Evolutionary conservation across 2,888 invertebrate genomes (phyloP).

Genomic region (Gari tellinella): DNA sequence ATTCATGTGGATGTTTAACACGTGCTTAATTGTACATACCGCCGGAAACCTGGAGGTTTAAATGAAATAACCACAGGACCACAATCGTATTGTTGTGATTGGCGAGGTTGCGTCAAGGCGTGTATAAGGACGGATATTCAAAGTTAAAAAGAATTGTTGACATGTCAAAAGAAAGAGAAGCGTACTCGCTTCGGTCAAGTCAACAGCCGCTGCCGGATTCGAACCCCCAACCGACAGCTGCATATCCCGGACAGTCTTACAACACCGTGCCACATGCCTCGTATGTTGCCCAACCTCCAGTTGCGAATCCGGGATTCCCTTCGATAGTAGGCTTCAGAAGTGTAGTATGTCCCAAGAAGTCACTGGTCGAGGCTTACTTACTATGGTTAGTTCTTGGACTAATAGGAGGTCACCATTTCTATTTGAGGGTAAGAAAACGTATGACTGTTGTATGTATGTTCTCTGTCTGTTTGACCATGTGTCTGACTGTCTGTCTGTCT

Average conservation of each 20-base stretch:
- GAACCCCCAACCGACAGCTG: constrained; percentile 10
- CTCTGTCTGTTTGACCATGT: too few species aligned
- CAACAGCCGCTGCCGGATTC: constrained; percentile 4
- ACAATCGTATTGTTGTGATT: too few species aligned
- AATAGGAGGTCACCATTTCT: constrained; percentile 64
- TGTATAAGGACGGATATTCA: too few species aligned
- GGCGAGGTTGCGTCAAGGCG: too few species aligned
- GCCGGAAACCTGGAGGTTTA: too few species aligned
- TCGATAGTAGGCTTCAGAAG: background rate
- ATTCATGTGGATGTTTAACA: too few species aligned
- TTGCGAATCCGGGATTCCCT: constrained; percentile 10
- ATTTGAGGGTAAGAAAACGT: constrained; percentile 49
- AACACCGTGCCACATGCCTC: constrained; percentile 25
- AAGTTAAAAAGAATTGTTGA: too few species aligned
- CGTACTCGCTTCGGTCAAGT: constrained; percentile 21
- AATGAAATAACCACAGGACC: too few species aligned
- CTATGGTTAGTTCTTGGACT: constrained; percentile 54
- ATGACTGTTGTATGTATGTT: too few species aligned
- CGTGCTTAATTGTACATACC: too few species aligned
- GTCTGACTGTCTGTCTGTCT: too few species aligned
- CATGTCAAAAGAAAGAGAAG: constrained; percentile 50
- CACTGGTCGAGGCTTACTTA: constrained; percentile 57
- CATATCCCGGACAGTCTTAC: constrained; percentile 23
- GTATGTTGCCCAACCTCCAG: constrained; percentile 21
- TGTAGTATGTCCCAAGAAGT: constrained; percentile 27